Base-by-base conservation (phyloP, 1,140 invertebrate genomes). In the Drosophila micromelanica region DNA sequence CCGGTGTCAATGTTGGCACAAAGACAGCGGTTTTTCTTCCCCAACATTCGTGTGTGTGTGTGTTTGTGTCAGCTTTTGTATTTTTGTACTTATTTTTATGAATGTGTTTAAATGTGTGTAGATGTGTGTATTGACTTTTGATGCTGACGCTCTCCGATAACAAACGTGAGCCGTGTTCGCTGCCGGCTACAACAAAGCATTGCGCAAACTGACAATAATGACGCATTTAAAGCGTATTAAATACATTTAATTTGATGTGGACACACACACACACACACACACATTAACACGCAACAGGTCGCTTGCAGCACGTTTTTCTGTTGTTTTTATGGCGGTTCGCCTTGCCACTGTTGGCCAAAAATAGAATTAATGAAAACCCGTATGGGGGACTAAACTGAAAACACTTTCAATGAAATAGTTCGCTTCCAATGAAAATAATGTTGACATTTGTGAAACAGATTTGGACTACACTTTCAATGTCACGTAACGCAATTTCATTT, bases 171-270 rank as follows among this genome's bases (percentile, higher is more conserved):
- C 56, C 30, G 12, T 20, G 8, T 13, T 38, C 46, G 27, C 27
- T 27, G 15, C 59, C 49, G 49, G 59, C 54, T 27, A 64, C 13
- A 56, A 45, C 8, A 61, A 69, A 65, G 37, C 43, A 32, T 73
- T 78, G 78, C 63, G 54, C 62, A 63, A 75, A 75, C 68, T 64
- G 65, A 51, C 64, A 77, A 84, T 85, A 78, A 86, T 86, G 82
- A 87, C 75, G 81, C 74, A 80, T 87, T 87, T 67, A 81, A 78
- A 64, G 63, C 43, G 48, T 78, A 81, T 87, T 85, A 62, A 80
- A 78, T 85, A 68, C 55, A 62, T 74, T 55, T 68, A 52, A 52
- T 52, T 45, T 48, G 30, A 15, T 57, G 46, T 27, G 5, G n/a
- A 38, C 42, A 48, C 15, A 42, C 15, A 17, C 8, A n/a, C n/a